Evolutionary conservation across 2,797 vertebrate genomes (phyloP).

Genomic region (Gallirallus australis): DNA sequence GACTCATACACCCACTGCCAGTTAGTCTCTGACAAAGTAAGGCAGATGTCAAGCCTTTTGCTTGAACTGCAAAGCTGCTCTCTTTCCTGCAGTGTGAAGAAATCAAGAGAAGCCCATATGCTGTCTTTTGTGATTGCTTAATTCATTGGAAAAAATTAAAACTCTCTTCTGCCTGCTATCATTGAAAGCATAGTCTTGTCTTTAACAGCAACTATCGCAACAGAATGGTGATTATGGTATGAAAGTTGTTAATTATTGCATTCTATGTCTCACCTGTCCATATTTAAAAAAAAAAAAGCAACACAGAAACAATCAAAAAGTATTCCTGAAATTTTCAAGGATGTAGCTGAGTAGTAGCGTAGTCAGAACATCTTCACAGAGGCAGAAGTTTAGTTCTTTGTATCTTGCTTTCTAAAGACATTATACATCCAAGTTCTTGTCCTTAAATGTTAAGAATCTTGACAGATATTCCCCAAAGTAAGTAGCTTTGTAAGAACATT

Average conservation of each 20-base stretch:
- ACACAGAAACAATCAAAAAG: neutral
- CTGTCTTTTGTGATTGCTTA: slow-evolving; percentile 11
- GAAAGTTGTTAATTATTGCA: neutral
- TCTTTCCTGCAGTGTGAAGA: slow-evolving; percentile 8
- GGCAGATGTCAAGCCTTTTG: slow-evolving; percentile 46
- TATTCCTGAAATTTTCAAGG: neutral
- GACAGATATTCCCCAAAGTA: neutral
- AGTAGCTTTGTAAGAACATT: slow-evolving; percentile 15
- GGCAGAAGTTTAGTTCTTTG: neutral
- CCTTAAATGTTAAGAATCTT: neutral
- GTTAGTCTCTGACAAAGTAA: slow-evolving; percentile 17
- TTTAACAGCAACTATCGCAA: neutral
- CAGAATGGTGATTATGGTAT: neutral
- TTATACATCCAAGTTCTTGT: neutral
- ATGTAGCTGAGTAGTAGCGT: neutral
- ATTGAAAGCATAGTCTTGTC: neutral
- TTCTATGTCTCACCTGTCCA: neutral
- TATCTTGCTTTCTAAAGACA: neutral
- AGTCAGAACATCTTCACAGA: neutral
- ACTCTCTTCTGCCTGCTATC: neutral
- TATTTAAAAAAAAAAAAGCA: neutral
- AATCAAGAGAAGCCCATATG: slow-evolving; percentile 12
- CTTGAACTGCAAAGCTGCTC: slow-evolving; percentile 28
- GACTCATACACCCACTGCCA: slow-evolving; percentile 1
- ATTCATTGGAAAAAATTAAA: neutral